Base-by-base conservation (phyloP, 2,797 vertebrate genomes). In the Stomatorhinus walkeri region DNA sequence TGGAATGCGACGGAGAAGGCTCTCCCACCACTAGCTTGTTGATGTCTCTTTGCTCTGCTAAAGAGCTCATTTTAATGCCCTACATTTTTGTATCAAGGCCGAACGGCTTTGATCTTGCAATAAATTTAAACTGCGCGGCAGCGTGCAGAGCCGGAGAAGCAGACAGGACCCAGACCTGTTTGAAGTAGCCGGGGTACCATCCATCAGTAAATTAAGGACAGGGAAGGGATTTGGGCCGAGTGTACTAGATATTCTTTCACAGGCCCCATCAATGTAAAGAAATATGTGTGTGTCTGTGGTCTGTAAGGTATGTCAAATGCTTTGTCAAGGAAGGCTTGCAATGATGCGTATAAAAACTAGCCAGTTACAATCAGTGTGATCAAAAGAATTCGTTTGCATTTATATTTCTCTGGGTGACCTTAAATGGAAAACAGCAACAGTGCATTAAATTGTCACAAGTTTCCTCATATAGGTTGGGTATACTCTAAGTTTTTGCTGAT, bases 61-160 rank as follows among this genome's bases (percentile, higher is more conserved):
- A 36, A 46, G 87, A 68, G 59, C 43, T 87, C 59, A 46, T 68
- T 68, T 68, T 68, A 87, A 87, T 16, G 56, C 40, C 87, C 56
- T 32, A 59, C 56, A 64, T 87, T 87, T 64, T 64, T 46, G 56
- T 87, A 36, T 64, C 51, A 14, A 72, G 89, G 85, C 43, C 85
- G 19, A 87, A 81, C 72, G 12, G 64, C 64, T 87, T 87, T 89
- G 85, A 87, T 89, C 85, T 87, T 9, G 52, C 79, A 36, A 48
- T 87, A 54, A 89, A 76, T 89, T 87, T 87, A 59, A 87, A 87
- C 86, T 87, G 68, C 5, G 61, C n/a, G 2, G 85, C 19, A 46
- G 24, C 1, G 24, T 89, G 56, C 28, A 24, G 84, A 85, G 84
- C 12, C 14, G 88, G 48, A 10, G 24, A 19, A 10, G n/a, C 64